Base-by-base conservation (phyloP, 2,113 vertebrate genomes). In the Neogale vison region DNA sequence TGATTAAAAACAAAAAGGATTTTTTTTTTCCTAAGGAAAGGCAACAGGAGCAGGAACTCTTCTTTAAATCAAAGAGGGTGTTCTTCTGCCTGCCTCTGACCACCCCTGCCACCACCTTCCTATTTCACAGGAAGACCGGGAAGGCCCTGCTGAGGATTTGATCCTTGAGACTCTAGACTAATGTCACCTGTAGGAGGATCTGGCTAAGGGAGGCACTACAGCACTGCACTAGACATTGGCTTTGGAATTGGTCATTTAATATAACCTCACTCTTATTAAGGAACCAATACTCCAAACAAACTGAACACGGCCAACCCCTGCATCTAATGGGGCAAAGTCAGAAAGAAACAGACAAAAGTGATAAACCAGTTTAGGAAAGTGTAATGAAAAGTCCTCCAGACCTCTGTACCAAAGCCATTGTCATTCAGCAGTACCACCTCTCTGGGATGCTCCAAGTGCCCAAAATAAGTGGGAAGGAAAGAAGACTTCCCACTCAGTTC, bases 1-100 rank as follows among this genome's bases (percentile, higher is more conserved):
- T 63, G 83, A 96, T 88, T 97, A 90, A 59, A 92, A 45, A 71
- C 52, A 95, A 95, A 97, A 96, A 55, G 61, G 10, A 61, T 11
- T 69, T 80, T 77, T 36, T 5, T 24, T 29, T 50, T 7, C 82
- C 14, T 42, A 84, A 97, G 80, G 52, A 90, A 93, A 87, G 29
- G 21, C 29, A 93, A 67, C 42, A 84, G 34, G 20, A 85, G 2
- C 42, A 69, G 13, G 45, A 87, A 94, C 0, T 24, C 31, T 79
- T 77, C 13, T 71, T n/a, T 93, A 50, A 76, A 93, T 69, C 59
- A 83, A 67, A 31, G 55, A 59, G 47, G n/a, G 55, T 95, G 55
- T 50, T 92, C 18, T 97, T 39, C 55, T 91, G 59, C 24, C 36
- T 39, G 11, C 86, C 50, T 14, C 47, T 6, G 9, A 45, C 13